Base-by-base conservation (phyloP, 2,113 vertebrate species). In the Papio anubis region DNA sequence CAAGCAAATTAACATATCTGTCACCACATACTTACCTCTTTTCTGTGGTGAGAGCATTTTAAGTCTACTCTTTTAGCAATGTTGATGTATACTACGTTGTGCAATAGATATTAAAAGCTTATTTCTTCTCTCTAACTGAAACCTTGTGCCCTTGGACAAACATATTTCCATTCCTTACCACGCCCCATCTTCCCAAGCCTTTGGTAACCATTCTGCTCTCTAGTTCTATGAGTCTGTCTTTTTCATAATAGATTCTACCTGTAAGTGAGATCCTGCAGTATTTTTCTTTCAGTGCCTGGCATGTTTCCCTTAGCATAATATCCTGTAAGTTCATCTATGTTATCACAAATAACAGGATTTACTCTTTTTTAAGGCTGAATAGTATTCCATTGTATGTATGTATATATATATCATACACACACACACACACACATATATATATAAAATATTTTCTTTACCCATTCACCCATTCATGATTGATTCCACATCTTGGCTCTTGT, bases 131-230 rank as follows among this genome's bases (percentile, higher is more conserved):
- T 40, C 13, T 89, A 52, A 52, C 3, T n/a, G 30, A 61, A 70
- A 43, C 10, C 8, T 5, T 40, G 0, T 5, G 13, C 23, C 3
- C 32, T 61, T 45, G 30, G 9, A 27, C 16, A 1, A 13, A 18
- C 4, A 40, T 32, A 25, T 30, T 8, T 30, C 40, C 59, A 32
- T 16, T 35, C 21, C 35, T 9, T 6, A n/a, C 52, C 78, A 23
- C 7, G 12, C 8, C 55, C 23, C 23, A 38, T 2, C 48, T 6
- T 3, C 32, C 6, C 23, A 18, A 72, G 30, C 11, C n/a, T 64
- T 35, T n/a, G 7, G 3, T 18, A 35, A 32, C 14, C 17, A 38
- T 80, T 90, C 27, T 73, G 3, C 35, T 25, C 43, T 43, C 4
- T 52, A 13, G 18, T 50, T 90, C 35, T 21, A 6, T 48, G 38